A percentile compares a stretch with the other conserved stretches of the same genome.
These are phyloP conservation scores for Malacoraja senta DNA, from an alignment of 2,797 vertebrate genomes.

Conservation along the genomic window DNA sequence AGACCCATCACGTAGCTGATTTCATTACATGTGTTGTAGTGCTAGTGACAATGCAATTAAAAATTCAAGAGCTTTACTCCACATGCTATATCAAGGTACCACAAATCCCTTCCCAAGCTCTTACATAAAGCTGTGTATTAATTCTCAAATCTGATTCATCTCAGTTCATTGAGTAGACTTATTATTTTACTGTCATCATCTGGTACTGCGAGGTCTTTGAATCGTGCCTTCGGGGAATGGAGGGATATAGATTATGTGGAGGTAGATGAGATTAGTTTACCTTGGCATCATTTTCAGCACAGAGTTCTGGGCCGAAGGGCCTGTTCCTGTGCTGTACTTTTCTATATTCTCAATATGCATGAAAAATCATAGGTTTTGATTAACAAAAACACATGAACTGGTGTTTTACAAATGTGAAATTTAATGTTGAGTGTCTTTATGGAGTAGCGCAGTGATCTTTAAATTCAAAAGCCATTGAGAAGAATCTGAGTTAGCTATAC, in stretches of 20 bases:
- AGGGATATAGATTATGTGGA: too few relatives aligned
- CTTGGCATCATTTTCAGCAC: too few relatives aligned
- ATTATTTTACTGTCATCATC: conserved; percentile 1
- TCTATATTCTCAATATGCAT: neutral
- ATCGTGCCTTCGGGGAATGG: neutral
- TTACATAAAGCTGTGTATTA: conserved; percentile 25
- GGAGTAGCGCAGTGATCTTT: neutral
- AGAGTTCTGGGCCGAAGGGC: too few relatives aligned
- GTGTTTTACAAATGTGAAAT: neutral
- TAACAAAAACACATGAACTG: neutral
- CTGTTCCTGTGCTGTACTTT: too few relatives aligned
- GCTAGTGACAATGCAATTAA: conserved; percentile 36
- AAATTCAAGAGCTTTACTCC: conserved; percentile 19
- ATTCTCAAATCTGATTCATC: neutral
- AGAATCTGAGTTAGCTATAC: neutral
- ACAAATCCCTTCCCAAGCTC: conserved; percentile 1
- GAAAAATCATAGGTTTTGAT: neutral
- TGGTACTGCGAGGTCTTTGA: neutral
- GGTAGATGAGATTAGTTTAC: too few relatives aligned
- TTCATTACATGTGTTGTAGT: conserved; percentile 27
- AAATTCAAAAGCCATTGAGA: neutral
- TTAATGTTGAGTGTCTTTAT: neutral
- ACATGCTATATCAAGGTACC: conserved; percentile 1
- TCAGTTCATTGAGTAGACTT: neutral
- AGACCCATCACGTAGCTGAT: conserved; percentile 24